These are phyloP conservation scores for Cyprinodon tularosa DNA, from an alignment of 2,113 vertebrate species.

Conservation along the genomic window DNA sequence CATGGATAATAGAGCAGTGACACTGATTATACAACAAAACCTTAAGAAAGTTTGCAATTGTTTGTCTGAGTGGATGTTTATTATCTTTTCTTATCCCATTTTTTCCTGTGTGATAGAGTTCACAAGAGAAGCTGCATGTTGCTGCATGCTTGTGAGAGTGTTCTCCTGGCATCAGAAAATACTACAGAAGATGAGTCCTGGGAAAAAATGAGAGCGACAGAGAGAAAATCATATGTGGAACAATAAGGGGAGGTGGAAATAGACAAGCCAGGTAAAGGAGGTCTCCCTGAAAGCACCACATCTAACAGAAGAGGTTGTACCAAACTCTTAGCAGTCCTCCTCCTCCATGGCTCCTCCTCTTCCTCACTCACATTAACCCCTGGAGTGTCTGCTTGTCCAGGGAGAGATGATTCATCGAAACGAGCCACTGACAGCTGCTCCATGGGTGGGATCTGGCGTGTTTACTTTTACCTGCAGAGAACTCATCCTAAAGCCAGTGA, in stretches of 20 bases:
- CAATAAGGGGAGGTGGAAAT: conserved; percentile 75
- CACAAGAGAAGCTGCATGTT: conserved; percentile 51
- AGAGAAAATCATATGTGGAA: conserved; percentile 37
- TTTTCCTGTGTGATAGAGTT: conserved; percentile 44
- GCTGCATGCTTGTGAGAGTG: conserved; percentile 65
- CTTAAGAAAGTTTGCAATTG: conserved; percentile 69
- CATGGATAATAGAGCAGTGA: conserved; percentile 72
- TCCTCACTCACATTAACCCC: conserved; percentile 68
- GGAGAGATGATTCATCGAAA: conserved; percentile 60
- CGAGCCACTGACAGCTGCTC: conserved; percentile 67
- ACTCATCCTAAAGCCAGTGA: conserved; percentile 70
- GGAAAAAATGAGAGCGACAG: conserved; percentile 30
- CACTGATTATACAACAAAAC: conserved; percentile 75
- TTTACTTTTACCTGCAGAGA: conserved; percentile 76
- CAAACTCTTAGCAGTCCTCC: conserved; percentile 43
- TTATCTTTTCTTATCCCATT: conserved; percentile 25
- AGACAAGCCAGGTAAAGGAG: conserved; percentile 70
- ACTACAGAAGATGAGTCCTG: conserved; percentile 49
- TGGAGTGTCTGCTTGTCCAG: conserved; percentile 45
- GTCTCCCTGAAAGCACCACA: conserved; percentile 74
- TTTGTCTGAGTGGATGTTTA: conserved; percentile 51
- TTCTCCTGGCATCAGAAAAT: conserved; percentile 67
- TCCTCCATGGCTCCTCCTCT: conserved; percentile 45
- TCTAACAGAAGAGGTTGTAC: conserved; percentile 65
- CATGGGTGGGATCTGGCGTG: conserved; percentile 75